These are phyloP conservation scores for Perdita meconis DNA, from an alignment of 2,888 invertebrate genomes.

Conservation along the genomic window DNA sequence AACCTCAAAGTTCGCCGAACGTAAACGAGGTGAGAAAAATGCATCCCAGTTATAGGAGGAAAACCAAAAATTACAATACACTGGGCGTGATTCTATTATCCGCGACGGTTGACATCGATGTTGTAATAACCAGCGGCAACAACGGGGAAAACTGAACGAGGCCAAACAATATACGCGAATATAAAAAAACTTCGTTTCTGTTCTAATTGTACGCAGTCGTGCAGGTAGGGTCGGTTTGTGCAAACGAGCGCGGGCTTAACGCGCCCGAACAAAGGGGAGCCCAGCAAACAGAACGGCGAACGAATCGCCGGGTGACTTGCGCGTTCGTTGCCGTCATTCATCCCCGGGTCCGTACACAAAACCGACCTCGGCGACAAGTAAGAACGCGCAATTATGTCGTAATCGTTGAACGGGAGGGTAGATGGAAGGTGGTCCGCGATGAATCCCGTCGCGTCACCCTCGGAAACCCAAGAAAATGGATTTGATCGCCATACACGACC, in stretches of 20 bases:
- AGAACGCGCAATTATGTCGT: conserved; percentile 36
- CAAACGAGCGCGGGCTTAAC: conserved; percentile 19
- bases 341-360: conserved; percentile 4
- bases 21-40: neutral
- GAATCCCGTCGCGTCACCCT: neutral
- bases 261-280: conserved; percentile 12
- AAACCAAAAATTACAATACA: conserved; percentile 7
- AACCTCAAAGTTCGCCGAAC: too few relatives aligned
- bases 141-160: conserved; percentile 15
- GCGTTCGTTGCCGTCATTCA: conserved; percentile 7
- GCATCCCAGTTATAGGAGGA: too few relatives aligned
- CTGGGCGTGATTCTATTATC: conserved; percentile 22
- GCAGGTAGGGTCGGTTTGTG: neutral
- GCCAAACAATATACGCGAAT: conserved; percentile 16
- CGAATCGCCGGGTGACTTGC: neutral
- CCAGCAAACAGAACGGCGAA: neutral
- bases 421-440: conserved; percentile 11
- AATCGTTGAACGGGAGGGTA: conserved; percentile 30
- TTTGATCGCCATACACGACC: conserved; percentile 12
- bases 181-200: conserved; percentile 32
- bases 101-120: neutral
- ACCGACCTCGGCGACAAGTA: neutral
- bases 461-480: conserved; percentile 7
- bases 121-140: neutral
- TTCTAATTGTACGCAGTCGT: conserved; percentile 5